These are phyloP conservation scores for Emmelina monodactyla DNA, from an alignment of 2,888 invertebrate species.

Conservation along the genomic window DNA sequence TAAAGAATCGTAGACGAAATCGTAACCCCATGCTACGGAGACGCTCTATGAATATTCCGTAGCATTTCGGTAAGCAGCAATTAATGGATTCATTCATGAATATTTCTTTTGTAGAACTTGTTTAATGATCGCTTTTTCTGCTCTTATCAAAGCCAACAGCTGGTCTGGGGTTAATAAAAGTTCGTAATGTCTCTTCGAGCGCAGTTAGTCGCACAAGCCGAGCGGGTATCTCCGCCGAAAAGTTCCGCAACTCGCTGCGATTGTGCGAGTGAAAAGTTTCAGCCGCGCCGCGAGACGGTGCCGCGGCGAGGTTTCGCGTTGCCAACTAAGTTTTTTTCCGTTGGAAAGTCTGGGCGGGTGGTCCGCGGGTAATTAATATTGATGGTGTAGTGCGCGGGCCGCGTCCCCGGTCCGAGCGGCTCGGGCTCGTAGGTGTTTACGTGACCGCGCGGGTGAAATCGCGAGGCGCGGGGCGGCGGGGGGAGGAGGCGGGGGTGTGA, in stretches of 20 bases:
- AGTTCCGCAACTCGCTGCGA: conserved; percentile 11
- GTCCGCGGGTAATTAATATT: conserved; percentile 38
- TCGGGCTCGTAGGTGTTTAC: conserved; percentile 22
- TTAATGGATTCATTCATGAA: no score
- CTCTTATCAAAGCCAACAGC: no score
- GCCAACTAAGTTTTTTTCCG: conserved; percentile 19
- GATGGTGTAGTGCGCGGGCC: conserved; percentile 48
- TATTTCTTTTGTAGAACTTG: no score
- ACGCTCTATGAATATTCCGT: no score
- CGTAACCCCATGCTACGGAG: no score
- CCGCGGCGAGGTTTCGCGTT: conserved; percentile 26
- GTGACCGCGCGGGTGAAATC: conserved; percentile 24
- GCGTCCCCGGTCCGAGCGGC: conserved; percentile 22
- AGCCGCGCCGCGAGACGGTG: conserved; percentile 14
- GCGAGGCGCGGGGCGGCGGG: conserved; percentile 28
- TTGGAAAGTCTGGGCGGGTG: conserved; percentile 33
- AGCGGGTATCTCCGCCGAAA: no score
- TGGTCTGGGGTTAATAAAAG: no score
- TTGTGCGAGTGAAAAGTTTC: background rate
- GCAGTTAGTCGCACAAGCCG: no score
- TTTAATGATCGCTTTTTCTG: no score
- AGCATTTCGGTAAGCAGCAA: no score
- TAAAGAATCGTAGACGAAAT: no score
- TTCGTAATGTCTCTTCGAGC: no score
- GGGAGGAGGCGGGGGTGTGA: conserved; percentile 19